Conservation (phyloP, 1,140 invertebrate species). For the Pemphigus obesinymphae region DNA sequence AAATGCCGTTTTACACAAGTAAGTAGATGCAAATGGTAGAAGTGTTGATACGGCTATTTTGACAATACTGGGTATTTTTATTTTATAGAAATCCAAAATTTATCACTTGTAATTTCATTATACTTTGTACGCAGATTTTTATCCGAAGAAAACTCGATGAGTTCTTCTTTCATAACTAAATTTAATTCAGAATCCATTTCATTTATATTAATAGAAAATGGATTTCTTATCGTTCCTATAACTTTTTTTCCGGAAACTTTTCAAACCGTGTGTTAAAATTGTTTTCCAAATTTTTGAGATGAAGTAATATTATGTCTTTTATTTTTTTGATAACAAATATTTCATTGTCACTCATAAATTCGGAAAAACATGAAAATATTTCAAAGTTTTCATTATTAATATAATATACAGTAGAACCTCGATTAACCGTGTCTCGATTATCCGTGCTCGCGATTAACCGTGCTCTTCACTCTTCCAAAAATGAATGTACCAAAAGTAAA, state of each 20-base stretch:
- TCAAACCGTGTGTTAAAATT: neutral
- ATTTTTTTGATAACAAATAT: neutral
- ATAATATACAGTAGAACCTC: no score
- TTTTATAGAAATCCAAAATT: neutral
- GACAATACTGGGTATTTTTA: neutral
- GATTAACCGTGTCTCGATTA: no score
- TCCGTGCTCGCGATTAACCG: no score
- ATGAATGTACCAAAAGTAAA: no score
- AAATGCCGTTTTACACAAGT: no score
- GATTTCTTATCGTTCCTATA: no score
- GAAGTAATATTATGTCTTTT: neutral
- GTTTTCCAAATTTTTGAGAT: neutral
- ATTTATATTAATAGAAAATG: no score
- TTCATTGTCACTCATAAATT: neutral
- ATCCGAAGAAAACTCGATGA: neutral
- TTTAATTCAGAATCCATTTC: no score
- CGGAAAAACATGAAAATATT: neutral
- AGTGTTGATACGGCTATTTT: no score
- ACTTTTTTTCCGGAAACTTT: neutral
- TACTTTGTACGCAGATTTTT: neutral
- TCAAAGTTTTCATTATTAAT: neutral
- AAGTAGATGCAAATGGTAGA: no score
- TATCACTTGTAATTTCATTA: neutral
- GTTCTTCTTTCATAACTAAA: neutral
- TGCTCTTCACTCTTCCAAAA: no score